Evolutionary conservation across 2,113 vertebrate genomes (phyloP).

Genomic region (Corydoras sp.): DNA sequence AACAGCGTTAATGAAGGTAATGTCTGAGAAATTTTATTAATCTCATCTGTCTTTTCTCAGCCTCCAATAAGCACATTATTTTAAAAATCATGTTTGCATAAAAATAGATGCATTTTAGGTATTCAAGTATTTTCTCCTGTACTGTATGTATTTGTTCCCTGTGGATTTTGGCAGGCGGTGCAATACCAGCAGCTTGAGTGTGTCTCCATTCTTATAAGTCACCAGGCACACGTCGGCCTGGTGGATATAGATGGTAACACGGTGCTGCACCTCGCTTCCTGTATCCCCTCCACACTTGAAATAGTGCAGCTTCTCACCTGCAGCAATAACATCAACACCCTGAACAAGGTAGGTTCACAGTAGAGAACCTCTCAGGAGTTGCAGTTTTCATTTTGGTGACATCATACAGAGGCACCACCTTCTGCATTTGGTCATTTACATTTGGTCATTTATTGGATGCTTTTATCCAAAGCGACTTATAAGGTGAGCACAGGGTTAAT

Average conservation of each 20-base stretch:
- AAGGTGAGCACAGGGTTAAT: no score
- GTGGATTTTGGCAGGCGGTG: constrained; percentile 69
- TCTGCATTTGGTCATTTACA: no score
- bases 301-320: constrained; percentile 67
- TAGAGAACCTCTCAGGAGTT: neutral
- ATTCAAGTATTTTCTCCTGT: no score
- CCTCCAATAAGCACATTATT: constrained; percentile 45
- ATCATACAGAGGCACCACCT: no score
- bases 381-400: no score
- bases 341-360: constrained; percentile 74
- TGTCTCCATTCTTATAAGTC: constrained; percentile 68
- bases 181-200: constrained; percentile 81
- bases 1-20: constrained; percentile 84
- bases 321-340: constrained; percentile 65
- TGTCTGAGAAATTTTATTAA: no score
- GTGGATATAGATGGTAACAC: constrained; percentile 72
- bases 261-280: constrained; percentile 77
- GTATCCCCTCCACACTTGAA: constrained; percentile 55
- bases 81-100: no score
- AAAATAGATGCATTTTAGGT: neutral
- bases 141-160: neutral
- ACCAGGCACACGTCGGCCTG: constrained; percentile 75
- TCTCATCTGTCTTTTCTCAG: no score
- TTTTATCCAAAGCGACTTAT: no score
- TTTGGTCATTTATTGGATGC: no score